Conservation (phyloP, 2,113 vertebrate genomes). For the Centropristis striata region DNA sequence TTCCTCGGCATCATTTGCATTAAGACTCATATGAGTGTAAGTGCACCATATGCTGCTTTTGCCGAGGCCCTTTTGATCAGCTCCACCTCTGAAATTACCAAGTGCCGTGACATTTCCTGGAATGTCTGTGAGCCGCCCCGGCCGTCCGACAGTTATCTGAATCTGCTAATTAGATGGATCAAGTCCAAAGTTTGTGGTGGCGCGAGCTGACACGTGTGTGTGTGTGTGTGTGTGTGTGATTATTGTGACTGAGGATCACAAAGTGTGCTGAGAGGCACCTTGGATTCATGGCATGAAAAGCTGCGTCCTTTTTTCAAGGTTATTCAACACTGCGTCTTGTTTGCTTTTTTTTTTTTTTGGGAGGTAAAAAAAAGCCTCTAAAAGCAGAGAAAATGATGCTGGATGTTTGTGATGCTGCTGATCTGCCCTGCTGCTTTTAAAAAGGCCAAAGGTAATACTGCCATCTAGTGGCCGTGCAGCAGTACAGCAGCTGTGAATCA, state of each 20-base stretch:
- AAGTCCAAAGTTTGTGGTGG: conserved; percentile 48
- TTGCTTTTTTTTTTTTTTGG: conserved; percentile 15
- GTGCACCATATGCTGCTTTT: conserved; percentile 49
- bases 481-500: not conserved
- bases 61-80: conserved; percentile 55
- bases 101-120: conserved; percentile 57
- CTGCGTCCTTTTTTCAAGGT: conserved; percentile 66
- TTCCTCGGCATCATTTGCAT: conserved; percentile 74
- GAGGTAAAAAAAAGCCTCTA: conserved; percentile 10
- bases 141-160: conserved; percentile 46
- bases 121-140: conserved; percentile 45
- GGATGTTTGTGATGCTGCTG: conserved; percentile 28
- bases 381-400: conserved; percentile 41
- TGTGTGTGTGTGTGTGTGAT: too few relatives aligned
- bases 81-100: conserved; percentile 50
- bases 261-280: conserved; percentile 48
- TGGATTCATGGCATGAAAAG: conserved; percentile 43
- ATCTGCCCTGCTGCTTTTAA: not conserved
- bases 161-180: conserved; percentile 74
- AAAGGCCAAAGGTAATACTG: conserved; percentile 60
- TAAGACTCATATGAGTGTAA: conserved; percentile 44
- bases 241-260: conserved; percentile 45
- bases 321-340: conserved; percentile 60
- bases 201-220: not conserved
- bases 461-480: conserved; percentile 61